A percentile compares a stretch with the other conserved stretches of the same genome.
These are phyloP conservation scores for Folsomia candida DNA, from an alignment of 2,888 invertebrate species.

Conservation along the genomic window DNA sequence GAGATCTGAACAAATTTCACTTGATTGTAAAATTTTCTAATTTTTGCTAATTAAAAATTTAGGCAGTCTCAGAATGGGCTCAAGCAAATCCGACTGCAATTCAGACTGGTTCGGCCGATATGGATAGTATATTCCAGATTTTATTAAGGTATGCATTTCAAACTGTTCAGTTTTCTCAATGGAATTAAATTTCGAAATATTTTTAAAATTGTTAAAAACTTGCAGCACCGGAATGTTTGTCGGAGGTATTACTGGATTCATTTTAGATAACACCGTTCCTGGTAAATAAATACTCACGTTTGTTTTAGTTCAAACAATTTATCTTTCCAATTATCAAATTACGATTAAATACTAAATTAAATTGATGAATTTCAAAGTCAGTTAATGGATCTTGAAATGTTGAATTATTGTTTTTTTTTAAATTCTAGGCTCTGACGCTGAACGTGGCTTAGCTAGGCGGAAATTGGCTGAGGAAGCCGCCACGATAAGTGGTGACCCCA, in stretches of 20 bases:
- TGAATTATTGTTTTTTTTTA: background rate
- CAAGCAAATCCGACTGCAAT: slow-evolving; percentile 64
- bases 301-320: background rate
- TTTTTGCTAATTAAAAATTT: slow-evolving; percentile 57
- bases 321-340: background rate
- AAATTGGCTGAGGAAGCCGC: slow-evolving; percentile 30
- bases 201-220: background rate
- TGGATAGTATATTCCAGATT: slow-evolving; percentile 70
- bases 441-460: slow-evolving; percentile 68
- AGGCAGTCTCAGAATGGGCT: slow-evolving; percentile 73
- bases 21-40: slow-evolving; percentile 79
- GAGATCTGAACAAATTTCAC: too few relatives aligned
- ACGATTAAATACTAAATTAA: too few relatives aligned
- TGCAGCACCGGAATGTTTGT: slow-evolving; percentile 70
- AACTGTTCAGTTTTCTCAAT: background rate
- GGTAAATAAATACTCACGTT: too few relatives aligned
- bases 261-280: slow-evolving; percentile 70
- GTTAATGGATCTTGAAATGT: background rate
- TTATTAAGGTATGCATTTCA: slow-evolving; percentile 57
- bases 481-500: slow-evolving; percentile 23
- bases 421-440: slow-evolving; percentile 63
- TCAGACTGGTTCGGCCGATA: slow-evolving; percentile 63
- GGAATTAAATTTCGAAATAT: background rate
- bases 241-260: slow-evolving; percentile 69
- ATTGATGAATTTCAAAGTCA: background rate